A percentile compares a stretch with the other conserved stretches of the same genome.
These are phyloP conservation scores for Drosophila maculinotata DNA, from an alignment of 2,888 invertebrate species.

Conservation along the genomic window DNA sequence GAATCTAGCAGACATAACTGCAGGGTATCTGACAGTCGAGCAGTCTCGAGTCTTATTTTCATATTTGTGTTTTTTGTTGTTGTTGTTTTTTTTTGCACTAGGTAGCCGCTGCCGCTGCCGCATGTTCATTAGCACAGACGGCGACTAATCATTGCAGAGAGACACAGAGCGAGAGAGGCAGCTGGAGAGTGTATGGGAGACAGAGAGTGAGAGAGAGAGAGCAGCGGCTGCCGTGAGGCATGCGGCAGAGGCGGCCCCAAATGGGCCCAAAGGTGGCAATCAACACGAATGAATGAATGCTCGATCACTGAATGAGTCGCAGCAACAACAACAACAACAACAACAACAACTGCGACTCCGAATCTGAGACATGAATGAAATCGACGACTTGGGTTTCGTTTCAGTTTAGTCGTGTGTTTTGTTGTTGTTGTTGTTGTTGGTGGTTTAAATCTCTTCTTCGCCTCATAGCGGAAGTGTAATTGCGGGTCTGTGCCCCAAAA, in stretches of 20 bases:
- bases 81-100: constrained; percentile 59
- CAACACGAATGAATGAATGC: constrained; percentile 77
- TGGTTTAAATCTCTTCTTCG: constrained; percentile 9
- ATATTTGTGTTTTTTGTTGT: too few species aligned
- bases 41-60: background rate
- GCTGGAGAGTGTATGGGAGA: constrained; percentile 14
- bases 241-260: constrained; percentile 40
- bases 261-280: constrained; percentile 73
- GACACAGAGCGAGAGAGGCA: background rate
- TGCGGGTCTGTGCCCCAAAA: constrained; percentile 47
- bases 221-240: constrained; percentile 36
- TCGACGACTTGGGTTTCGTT: constrained; percentile 26
- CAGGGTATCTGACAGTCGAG: constrained; percentile 21
- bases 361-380: constrained; percentile 51
- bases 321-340: too few species aligned
- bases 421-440: constrained; percentile 9
- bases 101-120: constrained; percentile 50
- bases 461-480: constrained; percentile 71
- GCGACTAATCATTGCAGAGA: constrained; percentile 53
- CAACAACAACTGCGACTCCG: too few species aligned
- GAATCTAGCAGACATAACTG: background rate
- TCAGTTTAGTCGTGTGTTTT: constrained; percentile 17
- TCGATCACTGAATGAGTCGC: constrained; percentile 42
- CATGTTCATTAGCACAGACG: constrained; percentile 67
- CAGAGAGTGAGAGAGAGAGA: constrained; percentile 8